Evolutionary conservation across 2,113 vertebrate species (phyloP), one percentile per base, ranked within the genome.

Genomic region (Cynopterus brachyotis): DNA sequence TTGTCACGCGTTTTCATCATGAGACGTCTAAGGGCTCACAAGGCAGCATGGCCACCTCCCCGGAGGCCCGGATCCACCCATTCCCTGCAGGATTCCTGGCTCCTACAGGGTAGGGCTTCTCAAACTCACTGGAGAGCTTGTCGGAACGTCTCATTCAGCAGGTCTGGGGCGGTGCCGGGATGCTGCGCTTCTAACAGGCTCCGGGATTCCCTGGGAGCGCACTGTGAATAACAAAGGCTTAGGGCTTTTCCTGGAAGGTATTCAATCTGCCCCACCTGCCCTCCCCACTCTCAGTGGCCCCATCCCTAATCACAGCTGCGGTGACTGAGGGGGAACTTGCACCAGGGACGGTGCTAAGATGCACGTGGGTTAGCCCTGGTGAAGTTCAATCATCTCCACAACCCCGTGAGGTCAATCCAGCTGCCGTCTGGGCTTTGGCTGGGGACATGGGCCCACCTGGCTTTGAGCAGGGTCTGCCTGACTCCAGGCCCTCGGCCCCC

Each of bases 331-430:
- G 30, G 28, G 32, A 69, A 47, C 26, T 37, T 0, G 13, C 11
- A 16, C 78, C 22, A 7, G 72, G 30, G 64, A 9, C 85, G 57
- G 55, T 69, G 86, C 72, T 76, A 30, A 95, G 85, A 47, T 67
- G 9, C 83, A 60, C 13, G 40, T 26, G 57, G 26, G 57, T 70
- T n/a, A 30, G 60, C 89, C 47, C 40, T 62, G 59, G 28, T 12
- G 59, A 62, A 28, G 45, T 62, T 91, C 42, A 75, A 50, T 94
- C 64, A 87, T 92, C 92, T 96, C 64, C 24, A 0, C 42, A 26
- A 24, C 50, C 59, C 83, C 22, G 8, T 0, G 32, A 90, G 95
- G 91, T 84, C 66, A 94, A 24, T 20, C 59, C 83, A n/a, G 30
- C 11, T 70, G 30, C 87, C 78, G 32, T 69, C 89, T 19, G 75